Base-by-base conservation (phyloP, 2,113 vertebrate species). In the Dipodomys stephensi region DNA sequence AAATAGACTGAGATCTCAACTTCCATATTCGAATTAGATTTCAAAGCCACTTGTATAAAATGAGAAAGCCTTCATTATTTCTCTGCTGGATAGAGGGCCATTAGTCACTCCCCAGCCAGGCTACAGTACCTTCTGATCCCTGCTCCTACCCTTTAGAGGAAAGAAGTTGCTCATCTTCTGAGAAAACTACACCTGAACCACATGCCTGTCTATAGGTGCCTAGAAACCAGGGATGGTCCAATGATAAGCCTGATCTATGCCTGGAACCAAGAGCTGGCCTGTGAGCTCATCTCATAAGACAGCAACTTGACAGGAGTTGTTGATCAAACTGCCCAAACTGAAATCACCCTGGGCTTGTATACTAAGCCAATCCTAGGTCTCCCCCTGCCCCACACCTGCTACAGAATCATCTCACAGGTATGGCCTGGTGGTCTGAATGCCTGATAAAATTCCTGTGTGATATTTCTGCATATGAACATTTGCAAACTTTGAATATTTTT, bases 21-120 rank as follows among this genome's bases (percentile, higher is more conserved):
- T 95, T 95, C n/a, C 95, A 93, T 90, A 64, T 64, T 77, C 88
- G 97, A 94, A 95, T 97, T 94, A 95, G 95, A 94, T 97, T 97
- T 95, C 96, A 88, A 91, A 97, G 93, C 82, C 71, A 93, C 93
- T 97, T 90, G 69, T 64, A 96, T 84, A 65, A 88, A 95, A 96
- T 30, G 91, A 94, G 89, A 92, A 96, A 78, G 73, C 28, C 71
- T 92, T 90, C 30, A 9, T 95, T 67, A 82, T 91, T 77, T 78
- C 92, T 78, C 88, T 87, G 49, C 76, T 74, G 71, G 27, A 65
- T 46, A 60, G 7, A 88, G 76, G 30, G 73, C 77, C 83, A 93
- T 93, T 93, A 95, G 87, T 87, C 57, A n/a, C 79, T 92, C 78
- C 74, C 30, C 25, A 27, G 68, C 68, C 90, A 84, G 39, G 69